Conservation (phyloP, 2,113 vertebrate species). For the Glaucomys volans region DNA sequence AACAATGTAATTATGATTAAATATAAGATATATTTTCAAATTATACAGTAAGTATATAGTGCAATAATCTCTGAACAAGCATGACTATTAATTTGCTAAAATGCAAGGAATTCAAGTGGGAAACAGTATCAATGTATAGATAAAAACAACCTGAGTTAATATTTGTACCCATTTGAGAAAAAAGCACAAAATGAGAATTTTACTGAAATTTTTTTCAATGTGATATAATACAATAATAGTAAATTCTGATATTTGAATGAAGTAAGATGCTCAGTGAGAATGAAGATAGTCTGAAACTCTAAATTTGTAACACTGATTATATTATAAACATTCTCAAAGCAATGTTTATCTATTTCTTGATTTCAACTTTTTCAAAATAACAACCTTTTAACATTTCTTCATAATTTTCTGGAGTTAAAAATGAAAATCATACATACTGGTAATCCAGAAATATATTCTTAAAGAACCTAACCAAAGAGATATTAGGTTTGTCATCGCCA, state of each 20-base stretch:
- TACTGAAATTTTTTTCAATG: conserved; percentile 44
- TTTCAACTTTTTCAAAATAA: conserved; percentile 71
- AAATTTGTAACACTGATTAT: neutral
- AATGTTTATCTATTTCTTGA: conserved; percentile 66
- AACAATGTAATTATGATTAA: conserved; percentile 74
- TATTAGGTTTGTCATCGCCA: conserved; percentile 26
- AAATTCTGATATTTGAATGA: conserved; percentile 36
- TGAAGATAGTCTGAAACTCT: conserved; percentile 50
- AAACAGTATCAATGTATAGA: conserved; percentile 57
- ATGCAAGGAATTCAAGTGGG: conserved; percentile 61
- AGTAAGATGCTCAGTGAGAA: conserved; percentile 41
- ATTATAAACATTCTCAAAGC: conserved; percentile 60
- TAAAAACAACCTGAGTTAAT: conserved; percentile 61
- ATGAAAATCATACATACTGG: conserved; percentile 45
- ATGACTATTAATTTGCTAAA: conserved; percentile 10
- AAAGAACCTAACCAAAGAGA: conserved; percentile 46
- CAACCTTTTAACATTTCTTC: conserved; percentile 67
- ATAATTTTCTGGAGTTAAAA: conserved; percentile 70
- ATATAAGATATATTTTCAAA: conserved; percentile 55
- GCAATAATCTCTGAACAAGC: conserved; percentile 27
- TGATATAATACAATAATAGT: neutral
- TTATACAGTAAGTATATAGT: conserved; percentile 40
- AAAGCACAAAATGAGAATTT: conserved; percentile 62
- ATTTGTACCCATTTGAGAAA: conserved; percentile 51
- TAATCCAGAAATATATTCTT: conserved; percentile 67